phyloP scores from a whole-genome alignment of 1,140 invertebrate species.

The Drosophila ercepeae region DNA sequence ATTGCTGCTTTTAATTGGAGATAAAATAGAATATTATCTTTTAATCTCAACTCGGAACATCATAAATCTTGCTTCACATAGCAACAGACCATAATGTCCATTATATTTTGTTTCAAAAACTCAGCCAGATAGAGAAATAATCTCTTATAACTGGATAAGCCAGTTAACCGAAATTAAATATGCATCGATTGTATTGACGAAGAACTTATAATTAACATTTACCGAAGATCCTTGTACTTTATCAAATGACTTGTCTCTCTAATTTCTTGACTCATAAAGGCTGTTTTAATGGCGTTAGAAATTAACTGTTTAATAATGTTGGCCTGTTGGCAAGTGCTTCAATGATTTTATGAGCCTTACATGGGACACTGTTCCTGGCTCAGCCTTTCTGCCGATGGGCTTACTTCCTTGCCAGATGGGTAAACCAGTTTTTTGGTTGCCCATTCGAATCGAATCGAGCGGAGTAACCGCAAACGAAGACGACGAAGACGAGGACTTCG shows the following conservation, averaged over 20 bases:
- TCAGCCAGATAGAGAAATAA: neutral
- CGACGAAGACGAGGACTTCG: slow-evolving; percentile 44
- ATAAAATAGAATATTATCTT: neutral
- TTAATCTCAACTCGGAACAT: neutral
- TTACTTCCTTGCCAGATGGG: slow-evolving; percentile 66
- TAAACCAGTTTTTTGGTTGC: slow-evolving; percentile 68
- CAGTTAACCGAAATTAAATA: neutral
- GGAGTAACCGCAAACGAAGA: slow-evolving; percentile 30
- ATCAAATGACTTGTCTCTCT: neutral
- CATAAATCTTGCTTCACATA: too few species aligned
- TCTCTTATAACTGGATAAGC: neutral
- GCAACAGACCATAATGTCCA: too few species aligned
- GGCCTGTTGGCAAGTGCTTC: slow-evolving; percentile 7
- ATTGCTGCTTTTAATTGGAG: neutral
- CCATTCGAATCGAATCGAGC: slow-evolving; percentile 33
- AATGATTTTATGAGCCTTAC: slow-evolving; percentile 7
- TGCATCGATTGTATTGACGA: neutral
- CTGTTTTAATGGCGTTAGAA: slow-evolving; percentile 14
- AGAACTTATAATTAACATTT: neutral
- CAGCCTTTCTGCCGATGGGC: slow-evolving; percentile 29
- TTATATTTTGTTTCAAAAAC: too few species aligned
- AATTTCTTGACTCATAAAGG: slow-evolving; percentile 10
- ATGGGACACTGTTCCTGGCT: slow-evolving; percentile 36
- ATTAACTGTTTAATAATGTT: slow-evolving; percentile 13
- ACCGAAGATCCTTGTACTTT: neutral